Percentiles rank a stretch among this genome's conserved stretches.
phyloP scores from a whole-genome alignment of 1,140 invertebrate genomes.

The Solenopsis invicta region DNA sequence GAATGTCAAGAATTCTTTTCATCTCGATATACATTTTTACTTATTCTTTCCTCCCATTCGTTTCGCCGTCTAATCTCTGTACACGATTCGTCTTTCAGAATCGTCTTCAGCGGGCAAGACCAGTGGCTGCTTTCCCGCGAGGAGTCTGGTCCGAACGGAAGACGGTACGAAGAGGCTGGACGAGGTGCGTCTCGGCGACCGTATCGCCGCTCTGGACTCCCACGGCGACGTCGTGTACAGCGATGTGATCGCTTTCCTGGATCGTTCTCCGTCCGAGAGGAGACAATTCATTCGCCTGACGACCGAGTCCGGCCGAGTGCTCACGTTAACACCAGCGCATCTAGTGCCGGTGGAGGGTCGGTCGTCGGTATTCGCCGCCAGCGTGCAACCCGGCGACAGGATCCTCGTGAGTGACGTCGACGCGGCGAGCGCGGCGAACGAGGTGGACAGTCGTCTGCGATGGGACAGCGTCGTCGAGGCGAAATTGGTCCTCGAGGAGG shows the following conservation, averaged over 20 bases:
- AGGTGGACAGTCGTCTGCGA: conserved; percentile 79
- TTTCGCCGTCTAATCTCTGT: background rate
- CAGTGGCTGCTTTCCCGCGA: conserved; percentile 93
- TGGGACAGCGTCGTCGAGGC: conserved; percentile 90
- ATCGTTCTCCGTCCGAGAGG: conserved; percentile 90
- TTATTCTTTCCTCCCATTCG: background rate
- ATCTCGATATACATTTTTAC: background rate
- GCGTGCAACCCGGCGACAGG: conserved; percentile 87
- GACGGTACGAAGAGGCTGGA: conserved; percentile 88
- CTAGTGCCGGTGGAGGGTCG: conserved; percentile 88
- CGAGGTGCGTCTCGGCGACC: conserved; percentile 92
- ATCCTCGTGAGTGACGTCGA: conserved; percentile 84
- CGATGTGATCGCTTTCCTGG: conserved; percentile 96
- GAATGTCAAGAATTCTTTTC: background rate
- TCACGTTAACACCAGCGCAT: conserved; percentile 95
- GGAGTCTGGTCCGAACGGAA: conserved; percentile 88
- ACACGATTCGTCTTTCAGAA: conserved; percentile 89
- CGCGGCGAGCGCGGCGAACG: conserved; percentile 73
- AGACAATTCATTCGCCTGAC: conserved; percentile 91
- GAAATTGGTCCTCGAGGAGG: conserved; percentile 88
- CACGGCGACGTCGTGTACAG: conserved; percentile 91
- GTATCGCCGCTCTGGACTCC: conserved; percentile 91
- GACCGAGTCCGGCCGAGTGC: conserved; percentile 90
- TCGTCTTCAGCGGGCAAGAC: conserved; percentile 94
- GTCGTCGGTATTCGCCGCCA: conserved; percentile 88